Conservation (phyloP, 2,113 vertebrate species). For the Dendrocopos noguchii region DNA sequence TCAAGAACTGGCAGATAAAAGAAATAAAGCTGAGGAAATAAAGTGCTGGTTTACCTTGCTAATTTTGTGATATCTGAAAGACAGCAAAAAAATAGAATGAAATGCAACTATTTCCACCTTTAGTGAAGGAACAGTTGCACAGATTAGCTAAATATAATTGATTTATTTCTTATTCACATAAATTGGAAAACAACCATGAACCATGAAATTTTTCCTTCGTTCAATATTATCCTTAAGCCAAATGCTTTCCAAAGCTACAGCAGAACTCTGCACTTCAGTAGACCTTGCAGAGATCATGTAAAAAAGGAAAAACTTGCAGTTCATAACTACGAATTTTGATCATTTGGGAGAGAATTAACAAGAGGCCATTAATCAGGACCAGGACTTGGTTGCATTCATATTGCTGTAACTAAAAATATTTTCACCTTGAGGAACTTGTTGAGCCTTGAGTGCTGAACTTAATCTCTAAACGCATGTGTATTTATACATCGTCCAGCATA, state of each 20-base stretch:
- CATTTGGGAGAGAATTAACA: not conserved
- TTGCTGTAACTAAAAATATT: conserved; percentile 9
- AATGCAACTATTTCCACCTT: not conserved
- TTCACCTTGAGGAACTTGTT: not conserved
- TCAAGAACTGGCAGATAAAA: not conserved
- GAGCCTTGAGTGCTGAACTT: not conserved
- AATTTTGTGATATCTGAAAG: not conserved
- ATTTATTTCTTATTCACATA: not conserved
- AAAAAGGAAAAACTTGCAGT: not conserved
- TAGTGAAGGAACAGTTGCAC: not conserved
- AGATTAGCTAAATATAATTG: not conserved
- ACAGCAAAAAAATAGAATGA: not conserved
- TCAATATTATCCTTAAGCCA: not conserved
- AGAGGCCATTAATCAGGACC: not conserved
- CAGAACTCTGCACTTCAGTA: not conserved
- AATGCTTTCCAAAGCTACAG: not conserved
- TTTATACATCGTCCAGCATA: not conserved
- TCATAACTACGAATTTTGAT: not conserved
- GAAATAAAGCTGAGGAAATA: not conserved
- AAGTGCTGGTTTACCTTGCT: not conserved
- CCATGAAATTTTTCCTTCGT: not conserved
- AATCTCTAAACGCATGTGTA: not conserved
- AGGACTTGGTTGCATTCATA: not conserved
- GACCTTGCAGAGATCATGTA: not conserved
- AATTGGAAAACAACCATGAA: not conserved